Conservation (phyloP, 2,797 vertebrate species). For the Intellagama lesueurii region DNA sequence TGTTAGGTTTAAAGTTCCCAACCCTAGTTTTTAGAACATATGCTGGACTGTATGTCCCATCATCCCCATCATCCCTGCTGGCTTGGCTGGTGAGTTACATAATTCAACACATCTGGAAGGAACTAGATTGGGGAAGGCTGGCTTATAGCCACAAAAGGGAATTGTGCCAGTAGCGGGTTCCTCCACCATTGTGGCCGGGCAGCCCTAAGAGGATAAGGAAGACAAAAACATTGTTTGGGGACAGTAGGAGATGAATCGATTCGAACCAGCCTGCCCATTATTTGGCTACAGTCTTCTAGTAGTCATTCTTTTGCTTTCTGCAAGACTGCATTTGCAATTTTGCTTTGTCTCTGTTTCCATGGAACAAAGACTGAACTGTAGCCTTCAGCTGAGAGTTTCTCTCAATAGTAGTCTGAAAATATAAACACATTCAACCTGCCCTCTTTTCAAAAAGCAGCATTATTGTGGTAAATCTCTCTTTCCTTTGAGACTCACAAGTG, state of each 20-base stretch:
- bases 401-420: slow-evolving; percentile 52
- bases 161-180: background rate
- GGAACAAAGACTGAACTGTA: slow-evolving; percentile 44
- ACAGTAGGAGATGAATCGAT: background rate
- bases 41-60: too few species aligned
- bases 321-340: slow-evolving; percentile 9
- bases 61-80: too few species aligned
- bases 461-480: slow-evolving; percentile 65
- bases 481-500: slow-evolving; percentile 69
- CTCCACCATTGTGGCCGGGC: background rate
- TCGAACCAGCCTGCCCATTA: background rate
- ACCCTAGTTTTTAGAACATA: too few species aligned
- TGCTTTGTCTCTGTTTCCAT: slow-evolving; percentile 31
- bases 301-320: slow-evolving; percentile 2
- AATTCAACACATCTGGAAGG: background rate
- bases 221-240: background rate
- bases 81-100: too few species aligned
- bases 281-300: background rate
- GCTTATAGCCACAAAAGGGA: background rate
- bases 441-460: slow-evolving; percentile 52
- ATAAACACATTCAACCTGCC: slow-evolving; percentile 57
- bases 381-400: slow-evolving; percentile 60
- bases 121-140: background rate
- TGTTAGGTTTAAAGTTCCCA: too few species aligned
- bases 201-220: too few species aligned